Conservation (phyloP, 2,113 vertebrate genomes). For the Mixornis gularis region DNA sequence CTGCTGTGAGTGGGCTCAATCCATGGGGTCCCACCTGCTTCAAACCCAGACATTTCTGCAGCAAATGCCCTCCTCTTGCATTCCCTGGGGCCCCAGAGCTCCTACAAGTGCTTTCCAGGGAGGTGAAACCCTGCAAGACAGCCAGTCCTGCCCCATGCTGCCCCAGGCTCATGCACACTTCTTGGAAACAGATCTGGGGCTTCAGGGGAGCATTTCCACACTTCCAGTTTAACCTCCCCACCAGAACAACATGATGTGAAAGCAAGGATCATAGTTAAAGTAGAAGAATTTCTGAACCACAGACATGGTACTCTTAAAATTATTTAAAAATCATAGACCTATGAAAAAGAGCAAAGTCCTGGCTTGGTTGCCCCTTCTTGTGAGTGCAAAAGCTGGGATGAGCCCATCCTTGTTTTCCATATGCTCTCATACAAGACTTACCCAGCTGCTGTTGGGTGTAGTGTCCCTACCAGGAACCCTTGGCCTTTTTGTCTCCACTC, state of each 20-base stretch:
- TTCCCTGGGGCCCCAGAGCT: not conserved
- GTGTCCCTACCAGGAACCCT: not conserved
- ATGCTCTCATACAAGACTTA: not conserved
- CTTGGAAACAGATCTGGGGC: not conserved
- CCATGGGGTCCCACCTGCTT: constrained; percentile 12
- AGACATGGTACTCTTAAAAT: not conserved
- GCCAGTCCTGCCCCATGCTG: fast-evolving
- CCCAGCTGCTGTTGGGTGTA: not conserved
- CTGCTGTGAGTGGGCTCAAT: constrained; percentile 46
- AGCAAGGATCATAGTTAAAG: not conserved
- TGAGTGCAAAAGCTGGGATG: not conserved
- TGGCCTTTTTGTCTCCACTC: not conserved
- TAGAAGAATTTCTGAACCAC: not conserved
- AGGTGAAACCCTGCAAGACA: not conserved
- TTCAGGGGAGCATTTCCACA: not conserved
- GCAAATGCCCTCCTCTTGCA: not conserved
- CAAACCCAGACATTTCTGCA: not conserved
- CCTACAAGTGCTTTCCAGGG: not conserved
- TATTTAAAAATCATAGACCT: not conserved
- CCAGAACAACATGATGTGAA: not conserved
- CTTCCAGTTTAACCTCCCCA: not conserved
- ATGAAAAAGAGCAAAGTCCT: not conserved
- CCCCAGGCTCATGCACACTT: not conserved
- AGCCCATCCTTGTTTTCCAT: not conserved
- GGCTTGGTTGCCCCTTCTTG: not conserved